Evolutionary conservation across 2,113 vertebrate genomes (phyloP).

Genomic region (Oryzias melastigma): DNA sequence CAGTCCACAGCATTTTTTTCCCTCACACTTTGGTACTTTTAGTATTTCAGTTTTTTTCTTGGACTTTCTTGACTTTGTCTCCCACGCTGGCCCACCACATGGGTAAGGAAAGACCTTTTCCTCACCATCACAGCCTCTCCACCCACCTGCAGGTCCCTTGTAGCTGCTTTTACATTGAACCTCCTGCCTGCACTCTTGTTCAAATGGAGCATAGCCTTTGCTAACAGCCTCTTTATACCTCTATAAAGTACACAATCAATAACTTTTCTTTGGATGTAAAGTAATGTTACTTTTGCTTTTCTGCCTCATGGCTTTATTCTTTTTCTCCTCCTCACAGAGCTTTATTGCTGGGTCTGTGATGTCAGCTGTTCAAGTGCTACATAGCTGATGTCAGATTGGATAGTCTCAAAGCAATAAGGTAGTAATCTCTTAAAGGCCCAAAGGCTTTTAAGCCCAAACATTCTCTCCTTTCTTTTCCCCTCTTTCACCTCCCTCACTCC

Average conservation of each 20-base stretch:
- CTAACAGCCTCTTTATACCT: neutral
- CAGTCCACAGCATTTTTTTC: slow-evolving; percentile 27
- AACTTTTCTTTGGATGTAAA: slow-evolving; percentile 6
- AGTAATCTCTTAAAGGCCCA: slow-evolving; percentile 73
- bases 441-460: slow-evolving; percentile 65
- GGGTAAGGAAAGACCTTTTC: slow-evolving; percentile 61
- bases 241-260: slow-evolving; percentile 8
- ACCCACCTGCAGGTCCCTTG: slow-evolving; percentile 35
- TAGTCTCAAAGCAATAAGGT: slow-evolving; percentile 76
- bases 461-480: slow-evolving; percentile 41
- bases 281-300: slow-evolving; percentile 17
- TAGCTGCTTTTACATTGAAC: slow-evolving; percentile 16
- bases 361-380: slow-evolving; percentile 67
- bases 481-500: slow-evolving; percentile 52
- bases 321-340: slow-evolving; percentile 24
- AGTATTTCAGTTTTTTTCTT: slow-evolving; percentile 20
- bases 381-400: slow-evolving; percentile 71
- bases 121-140: slow-evolving; percentile 14
- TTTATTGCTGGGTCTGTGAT: slow-evolving; percentile 53
- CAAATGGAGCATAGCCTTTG: neutral
- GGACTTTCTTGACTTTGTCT: slow-evolving; percentile 37
- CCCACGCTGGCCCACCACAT: slow-evolving; percentile 29
- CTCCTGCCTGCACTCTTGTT: slow-evolving; percentile 18
- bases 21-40: slow-evolving; percentile 27
- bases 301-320: slow-evolving; percentile 28